phyloP scores from a whole-genome alignment of 2,797 vertebrate genomes.

The Ficedula albicollis region DNA sequence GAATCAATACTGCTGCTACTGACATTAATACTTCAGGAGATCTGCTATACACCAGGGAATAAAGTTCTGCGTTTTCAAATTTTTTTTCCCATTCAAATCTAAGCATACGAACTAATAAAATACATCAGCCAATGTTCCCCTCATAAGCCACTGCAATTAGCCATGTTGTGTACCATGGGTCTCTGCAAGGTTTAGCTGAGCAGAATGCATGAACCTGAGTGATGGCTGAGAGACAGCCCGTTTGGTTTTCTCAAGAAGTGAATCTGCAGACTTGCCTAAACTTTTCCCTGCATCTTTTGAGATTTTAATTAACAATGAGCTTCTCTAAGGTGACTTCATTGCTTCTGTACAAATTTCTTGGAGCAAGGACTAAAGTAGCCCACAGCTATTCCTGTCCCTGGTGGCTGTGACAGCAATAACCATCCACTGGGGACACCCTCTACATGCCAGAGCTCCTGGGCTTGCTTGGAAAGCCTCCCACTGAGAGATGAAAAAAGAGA shows the following conservation, averaged over 20 bases:
- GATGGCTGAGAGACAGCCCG: background rate
- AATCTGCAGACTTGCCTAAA: background rate
- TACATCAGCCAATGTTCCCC: background rate
- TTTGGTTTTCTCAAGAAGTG: background rate
- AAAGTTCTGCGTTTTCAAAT: no score
- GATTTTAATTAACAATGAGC: background rate
- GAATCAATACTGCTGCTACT: no score
- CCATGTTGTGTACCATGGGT: rapidly evolving
- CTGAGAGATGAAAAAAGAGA: background rate
- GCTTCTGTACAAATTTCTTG: background rate
- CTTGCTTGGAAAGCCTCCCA: background rate
- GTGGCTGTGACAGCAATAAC: background rate
- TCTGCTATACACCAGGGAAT: no score
- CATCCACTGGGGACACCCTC: background rate
- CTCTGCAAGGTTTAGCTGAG: background rate
- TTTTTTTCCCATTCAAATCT: background rate
- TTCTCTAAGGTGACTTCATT: background rate
- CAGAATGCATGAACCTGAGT: background rate
- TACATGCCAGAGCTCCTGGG: rapidly evolving
- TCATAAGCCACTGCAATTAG: background rate
- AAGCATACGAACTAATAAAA: background rate
- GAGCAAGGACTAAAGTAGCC: background rate
- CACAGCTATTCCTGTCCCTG: background rate
- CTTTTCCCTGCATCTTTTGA: background rate
- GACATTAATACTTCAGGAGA: no score